Percentiles rank a stretch among this genome's conserved stretches.
phyloP scores from a whole-genome alignment of 2,888 invertebrate genomes.

The Terebella lapidaria region DNA sequence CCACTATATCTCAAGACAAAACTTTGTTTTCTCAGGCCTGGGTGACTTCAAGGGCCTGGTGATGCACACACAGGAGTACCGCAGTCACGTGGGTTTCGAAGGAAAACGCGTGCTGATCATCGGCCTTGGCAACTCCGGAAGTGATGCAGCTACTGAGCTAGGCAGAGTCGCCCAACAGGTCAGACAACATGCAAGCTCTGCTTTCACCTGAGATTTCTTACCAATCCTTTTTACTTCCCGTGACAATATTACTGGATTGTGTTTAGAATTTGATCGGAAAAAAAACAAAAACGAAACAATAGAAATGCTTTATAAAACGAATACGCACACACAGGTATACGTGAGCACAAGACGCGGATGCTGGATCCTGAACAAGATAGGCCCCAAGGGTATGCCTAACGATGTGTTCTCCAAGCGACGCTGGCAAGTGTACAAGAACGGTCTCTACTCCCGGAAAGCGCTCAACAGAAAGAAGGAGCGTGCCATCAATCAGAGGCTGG shows the following conservation, averaged over 20 bases:
- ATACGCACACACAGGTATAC: slow-evolving; percentile 46
- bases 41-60: slow-evolving; percentile 5
- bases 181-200: too few relatives aligned
- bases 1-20: too few relatives aligned
- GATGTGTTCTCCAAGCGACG: slow-evolving; percentile 28
- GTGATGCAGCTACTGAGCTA: slow-evolving; percentile 54
- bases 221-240: too few relatives aligned
- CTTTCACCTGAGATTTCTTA: too few relatives aligned
- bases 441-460: background rate
- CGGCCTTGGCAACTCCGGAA: slow-evolving; percentile 57
- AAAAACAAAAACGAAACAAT: too few relatives aligned
- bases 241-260: too few relatives aligned
- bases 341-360: slow-evolving; percentile 54
- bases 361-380: slow-evolving; percentile 52
- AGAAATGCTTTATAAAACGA: too few relatives aligned
- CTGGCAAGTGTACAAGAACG: background rate
- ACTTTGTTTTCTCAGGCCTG: too few relatives aligned
- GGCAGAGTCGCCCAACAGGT: slow-evolving; percentile 19
- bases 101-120: slow-evolving; percentile 53
- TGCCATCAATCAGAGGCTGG: slow-evolving; percentile 39
- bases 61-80: slow-evolving; percentile 9
- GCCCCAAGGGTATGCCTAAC: slow-evolving; percentile 33
- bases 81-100: slow-evolving; percentile 52
- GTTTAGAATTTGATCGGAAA: too few relatives aligned
- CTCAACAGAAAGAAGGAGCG: slow-evolving; percentile 5